Evolutionary conservation across 2,113 vertebrate species (phyloP).

Genomic region (Cyrtonyx montezumae): DNA sequence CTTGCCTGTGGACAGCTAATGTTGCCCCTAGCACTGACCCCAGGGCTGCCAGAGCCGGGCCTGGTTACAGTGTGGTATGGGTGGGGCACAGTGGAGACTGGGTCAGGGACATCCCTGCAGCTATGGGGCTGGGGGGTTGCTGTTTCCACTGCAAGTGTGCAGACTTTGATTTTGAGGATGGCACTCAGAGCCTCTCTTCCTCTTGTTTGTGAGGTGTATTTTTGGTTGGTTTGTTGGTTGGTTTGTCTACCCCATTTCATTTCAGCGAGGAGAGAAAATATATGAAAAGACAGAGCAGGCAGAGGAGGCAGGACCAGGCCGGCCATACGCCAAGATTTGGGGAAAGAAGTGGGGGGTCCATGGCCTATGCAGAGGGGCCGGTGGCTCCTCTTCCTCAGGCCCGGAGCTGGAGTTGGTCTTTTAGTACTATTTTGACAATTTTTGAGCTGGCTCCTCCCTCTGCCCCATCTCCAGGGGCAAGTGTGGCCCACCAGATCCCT

Average conservation of each 20-base stretch:
- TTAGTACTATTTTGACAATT: not conserved
- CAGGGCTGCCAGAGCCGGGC: not conserved
- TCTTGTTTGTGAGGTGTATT: not conserved
- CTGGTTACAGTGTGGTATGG: fast-evolving
- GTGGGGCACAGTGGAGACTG: no score
- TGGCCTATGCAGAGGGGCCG: fast-evolving
- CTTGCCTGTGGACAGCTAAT: not conserved
- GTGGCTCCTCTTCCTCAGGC: not conserved
- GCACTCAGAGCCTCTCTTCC: not conserved
- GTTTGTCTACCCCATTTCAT: not conserved
- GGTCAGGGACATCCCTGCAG: not conserved
- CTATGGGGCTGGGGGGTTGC: not conserved
- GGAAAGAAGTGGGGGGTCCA: not conserved
- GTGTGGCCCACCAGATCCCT: not conserved
- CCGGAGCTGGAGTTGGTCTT: not conserved
- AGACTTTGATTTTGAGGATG: not conserved
- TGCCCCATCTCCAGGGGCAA: not conserved
- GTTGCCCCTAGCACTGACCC: not conserved
- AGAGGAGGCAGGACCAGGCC: not conserved
- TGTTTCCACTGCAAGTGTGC: not conserved
- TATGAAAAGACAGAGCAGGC: not conserved
- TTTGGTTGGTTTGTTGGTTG: no score
- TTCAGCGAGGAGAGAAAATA: not conserved
- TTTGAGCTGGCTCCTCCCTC: not conserved
- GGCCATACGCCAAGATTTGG: fast-evolving